Evolutionary conservation across 2,888 invertebrate genomes (phyloP).

Genomic region (Erebia epiphron): DNA sequence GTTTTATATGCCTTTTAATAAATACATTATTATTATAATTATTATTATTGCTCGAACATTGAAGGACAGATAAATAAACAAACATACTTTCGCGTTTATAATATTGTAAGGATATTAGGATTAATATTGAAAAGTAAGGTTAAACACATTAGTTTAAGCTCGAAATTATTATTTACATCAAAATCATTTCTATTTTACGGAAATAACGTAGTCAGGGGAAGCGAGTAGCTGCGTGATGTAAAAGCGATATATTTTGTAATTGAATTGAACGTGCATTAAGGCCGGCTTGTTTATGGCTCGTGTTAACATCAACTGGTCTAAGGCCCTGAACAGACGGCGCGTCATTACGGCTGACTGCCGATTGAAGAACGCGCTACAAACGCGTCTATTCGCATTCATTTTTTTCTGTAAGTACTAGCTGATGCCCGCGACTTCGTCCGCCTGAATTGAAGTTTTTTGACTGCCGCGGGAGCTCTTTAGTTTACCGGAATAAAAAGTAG

Average conservation of each 20-base stretch:
- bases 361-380: too few relatives aligned
- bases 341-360: too few relatives aligned
- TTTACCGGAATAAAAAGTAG: too few relatives aligned
- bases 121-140: too few relatives aligned
- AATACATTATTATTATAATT: too few relatives aligned
- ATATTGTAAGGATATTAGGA: not conserved
- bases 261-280: not conserved
- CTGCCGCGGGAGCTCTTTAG: too few relatives aligned
- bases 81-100: not conserved
- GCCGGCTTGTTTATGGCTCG: not conserved
- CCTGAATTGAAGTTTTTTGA: too few relatives aligned
- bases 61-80: not conserved
- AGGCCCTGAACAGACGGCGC: not conserved
- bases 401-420: too few relatives aligned
- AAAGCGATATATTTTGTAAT: not conserved
- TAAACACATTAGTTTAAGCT: not conserved
- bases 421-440: too few relatives aligned
- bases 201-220: not conserved
- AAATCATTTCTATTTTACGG: not conserved
- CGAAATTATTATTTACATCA: not conserved
- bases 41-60: too few relatives aligned
- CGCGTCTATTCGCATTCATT: too few relatives aligned
- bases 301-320: not conserved
- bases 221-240: not conserved
- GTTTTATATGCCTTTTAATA: too few relatives aligned